Evolutionary conservation across 1,140 invertebrate species (phyloP).

Genomic region (Chymomyza costata): DNA sequence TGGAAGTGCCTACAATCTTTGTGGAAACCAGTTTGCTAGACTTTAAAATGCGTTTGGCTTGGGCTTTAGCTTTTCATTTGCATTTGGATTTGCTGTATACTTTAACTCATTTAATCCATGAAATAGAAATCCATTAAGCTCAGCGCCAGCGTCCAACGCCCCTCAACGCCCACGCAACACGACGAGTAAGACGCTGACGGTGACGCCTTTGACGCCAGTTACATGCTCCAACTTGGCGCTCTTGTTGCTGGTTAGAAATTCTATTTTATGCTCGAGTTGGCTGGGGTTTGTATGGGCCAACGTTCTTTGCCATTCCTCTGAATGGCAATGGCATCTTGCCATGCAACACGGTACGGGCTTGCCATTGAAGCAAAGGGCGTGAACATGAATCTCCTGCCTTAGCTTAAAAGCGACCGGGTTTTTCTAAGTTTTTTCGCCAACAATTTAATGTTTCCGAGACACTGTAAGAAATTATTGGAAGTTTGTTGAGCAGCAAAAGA

Average conservation of each 20-base stretch:
- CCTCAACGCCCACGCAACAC: neutral
- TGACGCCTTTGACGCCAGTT: slow-evolving; percentile 13
- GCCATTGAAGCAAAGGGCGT: slow-evolving; percentile 42
- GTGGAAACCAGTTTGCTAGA: slow-evolving; percentile 40
- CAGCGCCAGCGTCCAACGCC: slow-evolving; percentile 8
- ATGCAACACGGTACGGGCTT: slow-evolving; percentile 46
- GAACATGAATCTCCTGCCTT: slow-evolving; percentile 30
- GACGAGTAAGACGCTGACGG: neutral
- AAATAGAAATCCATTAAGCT: slow-evolving; percentile 49
- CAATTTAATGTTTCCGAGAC: slow-evolving; percentile 50
- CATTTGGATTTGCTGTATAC: too few relatives aligned
- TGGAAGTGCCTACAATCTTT: neutral
- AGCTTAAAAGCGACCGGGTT: slow-evolving; percentile 28
- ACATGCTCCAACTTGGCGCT: slow-evolving; percentile 14
- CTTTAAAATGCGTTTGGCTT: slow-evolving; percentile 1
- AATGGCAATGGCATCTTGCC: slow-evolving; percentile 64
- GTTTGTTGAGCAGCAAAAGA: too few relatives aligned
- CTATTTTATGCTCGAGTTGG: slow-evolving; percentile 60
- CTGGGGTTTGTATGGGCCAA: slow-evolving; percentile 14
- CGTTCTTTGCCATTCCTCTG: slow-evolving; percentile 38
- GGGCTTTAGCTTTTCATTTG: too few relatives aligned
- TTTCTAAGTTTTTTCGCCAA: slow-evolving; percentile 57
- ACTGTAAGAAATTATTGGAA: slow-evolving; percentile 20
- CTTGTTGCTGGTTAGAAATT: slow-evolving; percentile 51
- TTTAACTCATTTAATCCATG: slow-evolving; percentile 52